These are phyloP conservation scores for Coendou prehensilis DNA, from an alignment of 2,797 vertebrate species.

Conservation along the genomic window DNA sequence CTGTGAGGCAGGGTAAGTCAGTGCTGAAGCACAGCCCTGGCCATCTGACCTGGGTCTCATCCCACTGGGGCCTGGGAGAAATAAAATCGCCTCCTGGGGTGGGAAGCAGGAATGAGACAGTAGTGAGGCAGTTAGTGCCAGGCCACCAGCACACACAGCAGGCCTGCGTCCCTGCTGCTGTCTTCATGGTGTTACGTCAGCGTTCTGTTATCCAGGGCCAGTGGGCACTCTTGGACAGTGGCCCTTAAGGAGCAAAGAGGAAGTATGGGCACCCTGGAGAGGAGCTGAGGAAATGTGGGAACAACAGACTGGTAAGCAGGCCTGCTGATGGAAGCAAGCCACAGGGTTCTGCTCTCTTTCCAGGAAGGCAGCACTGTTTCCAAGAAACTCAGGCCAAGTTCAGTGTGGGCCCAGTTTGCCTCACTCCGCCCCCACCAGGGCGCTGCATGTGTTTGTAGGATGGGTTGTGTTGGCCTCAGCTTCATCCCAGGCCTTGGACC, in stretches of 20 bases:
- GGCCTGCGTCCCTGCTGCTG: fast-evolving
- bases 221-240: background rate
- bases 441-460: background rate
- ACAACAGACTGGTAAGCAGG: background rate
- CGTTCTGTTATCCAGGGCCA: fast-evolving
- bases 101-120: fast-evolving
- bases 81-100: fast-evolving
- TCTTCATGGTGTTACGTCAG: fast-evolving
- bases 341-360: background rate
- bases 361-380: background rate
- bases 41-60: fast-evolving
- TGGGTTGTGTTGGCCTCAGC: background rate
- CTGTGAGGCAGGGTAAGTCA: fast-evolving
- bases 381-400: background rate
- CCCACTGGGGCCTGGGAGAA: background rate
- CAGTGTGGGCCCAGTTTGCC: fast-evolving
- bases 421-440: background rate
- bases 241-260: background rate
- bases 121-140: background rate
- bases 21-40: background rate
- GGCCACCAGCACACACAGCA: background rate
- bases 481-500: background rate
- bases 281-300: background rate
- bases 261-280: background rate
- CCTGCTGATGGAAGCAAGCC: background rate